Conservation (phyloP, 2,113 vertebrate genomes). For the Oostethus manadensis region DNA sequence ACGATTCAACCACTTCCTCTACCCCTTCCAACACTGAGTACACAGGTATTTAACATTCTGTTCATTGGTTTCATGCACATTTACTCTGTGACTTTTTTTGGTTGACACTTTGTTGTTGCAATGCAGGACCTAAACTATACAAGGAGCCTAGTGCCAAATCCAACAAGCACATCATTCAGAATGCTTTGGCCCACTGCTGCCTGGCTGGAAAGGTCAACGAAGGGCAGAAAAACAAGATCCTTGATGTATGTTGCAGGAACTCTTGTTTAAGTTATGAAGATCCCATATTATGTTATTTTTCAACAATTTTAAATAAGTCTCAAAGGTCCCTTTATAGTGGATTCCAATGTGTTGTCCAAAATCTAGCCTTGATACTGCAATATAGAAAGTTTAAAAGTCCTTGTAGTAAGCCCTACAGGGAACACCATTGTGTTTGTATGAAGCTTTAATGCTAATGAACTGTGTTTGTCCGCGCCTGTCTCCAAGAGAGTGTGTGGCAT, state of each 20-base stretch:
- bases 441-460: too few species aligned
- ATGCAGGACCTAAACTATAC: slow-evolving; percentile 92
- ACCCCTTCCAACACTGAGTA: slow-evolving; percentile 93
- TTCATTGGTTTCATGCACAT: background rate
- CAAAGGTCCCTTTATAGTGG: too few species aligned
- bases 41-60: slow-evolving; percentile 75
- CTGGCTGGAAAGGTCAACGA: slow-evolving; percentile 97
- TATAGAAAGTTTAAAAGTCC: too few species aligned
- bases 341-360: too few species aligned
- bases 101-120: slow-evolving; percentile 15
- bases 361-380: too few species aligned
- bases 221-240: slow-evolving; percentile 95
- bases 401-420: too few species aligned
- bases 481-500: too few species aligned
- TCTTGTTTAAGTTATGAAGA: background rate
- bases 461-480: too few species aligned
- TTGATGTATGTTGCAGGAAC: slow-evolving; percentile 79
- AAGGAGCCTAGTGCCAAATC: slow-evolving; percentile 98
- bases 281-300: background rate
- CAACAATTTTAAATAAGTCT: too few species aligned
- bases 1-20: slow-evolving; percentile 91
- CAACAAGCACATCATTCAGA: slow-evolving; percentile 98
- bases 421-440: too few species aligned
- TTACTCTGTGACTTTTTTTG: background rate
- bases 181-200: slow-evolving; percentile 94